These are phyloP conservation scores for Pachliopta kotzebuea DNA, from an alignment of 2,888 invertebrate genomes.

Conservation along the genomic window DNA sequence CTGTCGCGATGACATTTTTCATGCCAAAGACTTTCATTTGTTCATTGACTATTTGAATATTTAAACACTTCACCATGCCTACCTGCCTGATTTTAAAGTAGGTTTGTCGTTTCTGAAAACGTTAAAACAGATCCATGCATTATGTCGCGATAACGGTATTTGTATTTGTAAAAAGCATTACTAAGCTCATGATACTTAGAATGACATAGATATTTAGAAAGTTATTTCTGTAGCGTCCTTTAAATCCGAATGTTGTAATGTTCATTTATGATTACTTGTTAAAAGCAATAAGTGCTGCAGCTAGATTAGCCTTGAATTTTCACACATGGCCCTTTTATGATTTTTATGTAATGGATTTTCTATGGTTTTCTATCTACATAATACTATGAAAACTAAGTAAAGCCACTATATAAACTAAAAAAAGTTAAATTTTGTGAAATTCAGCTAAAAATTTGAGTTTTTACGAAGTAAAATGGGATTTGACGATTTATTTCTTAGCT, in stretches of 20 bases:
- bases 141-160: background rate
- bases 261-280: background rate
- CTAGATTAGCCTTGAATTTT: background rate
- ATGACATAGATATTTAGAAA: background rate
- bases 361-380: too few species aligned
- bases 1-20: conserved; percentile 71
- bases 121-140: background rate
- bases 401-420: too few species aligned
- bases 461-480: too few species aligned
- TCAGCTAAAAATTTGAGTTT: too few species aligned
- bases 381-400: too few species aligned
- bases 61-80: conserved; percentile 31
- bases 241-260: background rate
- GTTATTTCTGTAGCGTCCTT: background rate
- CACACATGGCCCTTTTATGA: too few species aligned
- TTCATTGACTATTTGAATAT: conserved; percentile 41
- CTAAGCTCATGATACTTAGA: background rate
- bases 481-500: too few species aligned
- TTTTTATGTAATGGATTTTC: too few species aligned
- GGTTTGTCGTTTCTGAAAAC: background rate
- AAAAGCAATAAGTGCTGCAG: background rate
- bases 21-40: conserved; percentile 54
- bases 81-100: conserved; percentile 19
- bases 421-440: too few species aligned
- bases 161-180: background rate